These are phyloP conservation scores for Semicossyphus pulcher DNA, from an alignment of 2,113 vertebrate genomes.

Conservation along the genomic window DNA sequence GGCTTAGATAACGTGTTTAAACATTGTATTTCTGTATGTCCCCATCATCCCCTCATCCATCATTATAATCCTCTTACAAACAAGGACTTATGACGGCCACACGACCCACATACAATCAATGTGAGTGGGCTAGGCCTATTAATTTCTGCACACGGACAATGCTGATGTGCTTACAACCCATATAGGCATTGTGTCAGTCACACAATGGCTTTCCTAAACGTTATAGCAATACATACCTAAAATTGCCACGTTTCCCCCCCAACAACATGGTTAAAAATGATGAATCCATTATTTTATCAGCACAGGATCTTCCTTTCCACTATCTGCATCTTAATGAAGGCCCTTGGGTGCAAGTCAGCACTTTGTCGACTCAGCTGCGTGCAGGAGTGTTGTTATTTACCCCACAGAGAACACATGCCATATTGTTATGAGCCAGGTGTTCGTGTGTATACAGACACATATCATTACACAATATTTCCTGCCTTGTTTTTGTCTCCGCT, in stretches of 20 bases:
- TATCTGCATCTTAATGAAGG: neutral
- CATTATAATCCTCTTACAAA: constrained; percentile 73
- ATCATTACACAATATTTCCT: constrained; percentile 78
- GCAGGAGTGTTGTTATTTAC: constrained; percentile 47
- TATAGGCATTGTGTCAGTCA: neutral
- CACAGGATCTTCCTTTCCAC: neutral
- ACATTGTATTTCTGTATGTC: constrained; percentile 14
- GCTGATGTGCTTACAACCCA: neutral
- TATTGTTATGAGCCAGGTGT: constrained; percentile 82
- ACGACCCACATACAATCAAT: constrained; percentile 55
- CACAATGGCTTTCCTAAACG: neutral
- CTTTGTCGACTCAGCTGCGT: constrained; percentile 57
- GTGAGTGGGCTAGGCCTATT: constrained; percentile 36
- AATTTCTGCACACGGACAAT: constrained; percentile 19
- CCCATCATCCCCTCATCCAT: constrained; percentile 37
- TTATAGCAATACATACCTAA: too few relatives aligned
- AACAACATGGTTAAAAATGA: too few relatives aligned
- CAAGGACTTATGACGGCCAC: constrained; percentile 39
- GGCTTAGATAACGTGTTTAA: neutral
- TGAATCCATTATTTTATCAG: too few relatives aligned
- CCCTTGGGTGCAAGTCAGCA: constrained; percentile 25
- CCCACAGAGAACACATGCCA: constrained; percentile 43
- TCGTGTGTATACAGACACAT: constrained; percentile 45
- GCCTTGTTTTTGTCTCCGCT: constrained; percentile 67
- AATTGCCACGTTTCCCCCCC: too few relatives aligned